Evolutionary conservation across 2,113 vertebrate genomes (phyloP), one percentile per base, ranked within the genome.

Genomic region (Ictidomys tridecemlineatus): DNA sequence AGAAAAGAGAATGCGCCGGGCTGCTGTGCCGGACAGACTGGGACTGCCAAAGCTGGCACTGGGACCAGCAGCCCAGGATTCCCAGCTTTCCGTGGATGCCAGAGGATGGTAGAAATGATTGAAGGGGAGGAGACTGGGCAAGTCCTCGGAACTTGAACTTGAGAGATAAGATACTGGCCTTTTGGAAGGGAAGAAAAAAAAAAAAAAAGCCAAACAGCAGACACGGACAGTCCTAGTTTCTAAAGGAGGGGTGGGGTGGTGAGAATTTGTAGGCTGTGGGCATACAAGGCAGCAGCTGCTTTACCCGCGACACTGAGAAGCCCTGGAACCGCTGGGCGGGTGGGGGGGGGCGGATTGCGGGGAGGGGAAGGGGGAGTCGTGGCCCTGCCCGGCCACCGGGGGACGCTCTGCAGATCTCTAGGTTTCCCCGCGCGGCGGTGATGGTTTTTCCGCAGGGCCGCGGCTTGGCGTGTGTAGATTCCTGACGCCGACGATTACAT

Each of bases 341-440:
- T 48, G 7, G 48, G 48, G 48, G 8, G 48, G 48, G 48, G 48
- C 5, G 42, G 42, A 6, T 42, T 42, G 48, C 48, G 48, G 48
- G 48, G 96, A 94, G 95, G 58, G 18, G 63, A 93, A 83, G n/a
- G 32, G 42, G 32, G 86, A 61, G 94, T 94, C 82, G 13, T 20
- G 73, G 95, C 97, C 48, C 84, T 93, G 91, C 95, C 93, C 98
- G 53, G 92, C 97, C 98, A 16, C 97, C 45, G 94, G 98, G 95
- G 97, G 97, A 93, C 96, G 80, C 96, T 93, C 85, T 37, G 74
- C 61, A 67, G 56, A 18, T 84, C 39, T 8, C 85, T 53, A 56
- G 10, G 45, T 20, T 30, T 30, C 28, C 1, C 8, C 2, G 14
- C 42, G 11, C 34, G 0, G 13, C 0, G 1, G 34, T 1, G 69